Evolutionary conservation across 2,888 invertebrate genomes (phyloP).

Genomic region (Phytoseiulus persimilis): DNA sequence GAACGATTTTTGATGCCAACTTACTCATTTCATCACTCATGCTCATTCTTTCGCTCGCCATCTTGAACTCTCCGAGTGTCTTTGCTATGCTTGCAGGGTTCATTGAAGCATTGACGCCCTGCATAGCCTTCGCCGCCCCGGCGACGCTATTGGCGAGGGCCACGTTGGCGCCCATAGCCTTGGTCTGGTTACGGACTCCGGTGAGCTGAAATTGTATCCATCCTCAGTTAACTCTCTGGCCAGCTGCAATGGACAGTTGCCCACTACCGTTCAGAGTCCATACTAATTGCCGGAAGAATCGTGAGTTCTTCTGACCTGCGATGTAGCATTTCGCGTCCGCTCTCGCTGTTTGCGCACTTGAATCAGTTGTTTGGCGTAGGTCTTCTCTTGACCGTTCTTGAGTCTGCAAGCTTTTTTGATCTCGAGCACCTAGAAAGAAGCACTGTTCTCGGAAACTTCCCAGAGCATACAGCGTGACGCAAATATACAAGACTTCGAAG

Average conservation of each 20-base stretch:
- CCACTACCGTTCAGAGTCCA: no score
- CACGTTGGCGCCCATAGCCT: constrained; percentile 74
- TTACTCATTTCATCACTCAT: constrained; percentile 92
- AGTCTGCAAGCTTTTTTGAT: constrained; percentile 79
- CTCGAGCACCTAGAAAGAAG: constrained; percentile 64
- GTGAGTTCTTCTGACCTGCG: neutral
- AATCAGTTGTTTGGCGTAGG: constrained; percentile 76
- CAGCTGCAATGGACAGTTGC: no score
- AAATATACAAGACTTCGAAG: constrained; percentile 41
- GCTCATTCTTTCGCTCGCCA: constrained; percentile 76
- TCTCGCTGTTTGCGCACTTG: constrained; percentile 78
- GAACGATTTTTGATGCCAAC: constrained; percentile 50
- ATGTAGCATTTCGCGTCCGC: constrained; percentile 57
- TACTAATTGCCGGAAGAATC: neutral
- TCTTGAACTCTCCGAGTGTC: constrained; percentile 72
- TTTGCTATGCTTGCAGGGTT: constrained; percentile 73
- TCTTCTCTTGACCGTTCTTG: constrained; percentile 52
- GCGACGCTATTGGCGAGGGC: constrained; percentile 79
- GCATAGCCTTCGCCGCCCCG: constrained; percentile 74
- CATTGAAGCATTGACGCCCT: constrained; percentile 73
- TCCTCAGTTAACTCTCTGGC: neutral
- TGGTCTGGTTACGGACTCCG: constrained; percentile 19
- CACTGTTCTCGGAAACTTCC: no score
- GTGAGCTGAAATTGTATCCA: neutral
- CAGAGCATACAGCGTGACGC: no score